phyloP scores from a whole-genome alignment of 2,888 invertebrate genomes.

The Horisme vitalbata region DNA sequence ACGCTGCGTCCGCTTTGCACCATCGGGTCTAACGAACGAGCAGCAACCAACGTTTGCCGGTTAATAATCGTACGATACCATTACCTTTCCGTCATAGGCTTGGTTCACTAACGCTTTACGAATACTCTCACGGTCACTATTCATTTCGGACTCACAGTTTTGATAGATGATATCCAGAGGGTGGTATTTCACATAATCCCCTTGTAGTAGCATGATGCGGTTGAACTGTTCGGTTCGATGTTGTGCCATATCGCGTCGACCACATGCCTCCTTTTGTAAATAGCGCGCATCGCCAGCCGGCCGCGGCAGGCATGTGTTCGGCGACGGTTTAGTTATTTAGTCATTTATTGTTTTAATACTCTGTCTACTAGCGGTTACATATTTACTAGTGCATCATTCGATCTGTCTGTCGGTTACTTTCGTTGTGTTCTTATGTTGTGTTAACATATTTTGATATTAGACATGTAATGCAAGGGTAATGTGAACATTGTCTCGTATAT shows the following conservation, averaged over 20 bases:
- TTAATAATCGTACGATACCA: slow-evolving; percentile 7
- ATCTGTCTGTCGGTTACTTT: slow-evolving; percentile 65
- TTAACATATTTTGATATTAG: slow-evolving; percentile 55
- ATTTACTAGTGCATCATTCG: slow-evolving; percentile 68
- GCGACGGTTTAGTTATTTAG: slow-evolving; percentile 37
- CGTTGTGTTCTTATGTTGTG: slow-evolving; percentile 58
- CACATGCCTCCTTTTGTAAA: slow-evolving; percentile 34
- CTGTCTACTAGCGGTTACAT: slow-evolving; percentile 62
- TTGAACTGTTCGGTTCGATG: slow-evolving; percentile 47
- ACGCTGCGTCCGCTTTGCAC: slow-evolving; percentile 33
- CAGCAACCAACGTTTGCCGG: slow-evolving; percentile 53
- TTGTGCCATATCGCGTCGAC: slow-evolving; percentile 47
- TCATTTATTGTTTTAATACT: slow-evolving; percentile 50
- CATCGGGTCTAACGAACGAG: slow-evolving; percentile 51
- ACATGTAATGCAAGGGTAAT: slow-evolving; percentile 50
- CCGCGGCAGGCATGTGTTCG: slow-evolving; percentile 27
- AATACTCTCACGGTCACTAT: slow-evolving; percentile 18
- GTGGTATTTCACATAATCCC: slow-evolving; percentile 74
- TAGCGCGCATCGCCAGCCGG: neutral
- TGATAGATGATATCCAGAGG: slow-evolving; percentile 49
- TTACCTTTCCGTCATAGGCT: slow-evolving; percentile 14
- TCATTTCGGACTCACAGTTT: slow-evolving; percentile 16
- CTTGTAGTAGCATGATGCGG: slow-evolving; percentile 74
- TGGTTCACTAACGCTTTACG: slow-evolving; percentile 20
- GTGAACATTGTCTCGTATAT: slow-evolving; percentile 32